phyloP scores from a whole-genome alignment of 2,113 vertebrate species.

The Erythrolamprus reginae region DNA sequence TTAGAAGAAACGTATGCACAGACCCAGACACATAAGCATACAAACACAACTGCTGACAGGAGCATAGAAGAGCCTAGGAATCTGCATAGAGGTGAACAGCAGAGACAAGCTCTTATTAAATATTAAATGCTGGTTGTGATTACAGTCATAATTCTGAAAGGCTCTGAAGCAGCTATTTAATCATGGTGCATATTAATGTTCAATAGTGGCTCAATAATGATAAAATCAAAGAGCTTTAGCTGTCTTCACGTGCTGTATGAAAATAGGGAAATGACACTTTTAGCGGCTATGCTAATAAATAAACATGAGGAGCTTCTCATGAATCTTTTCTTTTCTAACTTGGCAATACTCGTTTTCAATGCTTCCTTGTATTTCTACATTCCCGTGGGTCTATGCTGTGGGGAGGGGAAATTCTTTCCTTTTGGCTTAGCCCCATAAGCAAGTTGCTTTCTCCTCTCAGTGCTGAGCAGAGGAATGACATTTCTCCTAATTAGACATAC shows the following conservation, averaged over 20 bases:
- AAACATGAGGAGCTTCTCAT: background rate
- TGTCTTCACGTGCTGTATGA: slow-evolving; percentile 37
- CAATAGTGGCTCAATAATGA: slow-evolving; percentile 34
- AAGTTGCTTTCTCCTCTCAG: background rate
- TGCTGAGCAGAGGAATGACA: background rate
- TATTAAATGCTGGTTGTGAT: slow-evolving; percentile 64
- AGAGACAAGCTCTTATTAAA: slow-evolving; percentile 57
- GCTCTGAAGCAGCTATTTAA: slow-evolving; percentile 50
- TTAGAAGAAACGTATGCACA: slow-evolving; percentile 24
- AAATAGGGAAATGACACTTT: slow-evolving; percentile 26
- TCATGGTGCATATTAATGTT: slow-evolving; percentile 46
- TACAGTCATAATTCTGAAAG: slow-evolving; percentile 62
- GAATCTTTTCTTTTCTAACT: slow-evolving; percentile 11
- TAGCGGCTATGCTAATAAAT: slow-evolving; percentile 23
- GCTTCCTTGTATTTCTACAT: background rate
- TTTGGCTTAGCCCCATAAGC: background rate
- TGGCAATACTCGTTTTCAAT: background rate
- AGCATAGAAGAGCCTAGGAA: slow-evolving; percentile 30
- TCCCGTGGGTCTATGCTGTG: background rate
- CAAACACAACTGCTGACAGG: slow-evolving; percentile 6
- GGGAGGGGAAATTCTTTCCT: background rate
- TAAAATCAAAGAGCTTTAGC: slow-evolving; percentile 52
- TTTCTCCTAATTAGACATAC: background rate
- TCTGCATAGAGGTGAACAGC: slow-evolving; percentile 39
- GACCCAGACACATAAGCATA: background rate